Percentiles rank a stretch among this genome's conserved stretches.
These are phyloP conservation scores for Takifugu flavidus DNA, from an alignment of 2,113 vertebrate species.

Conservation along the genomic window DNA sequence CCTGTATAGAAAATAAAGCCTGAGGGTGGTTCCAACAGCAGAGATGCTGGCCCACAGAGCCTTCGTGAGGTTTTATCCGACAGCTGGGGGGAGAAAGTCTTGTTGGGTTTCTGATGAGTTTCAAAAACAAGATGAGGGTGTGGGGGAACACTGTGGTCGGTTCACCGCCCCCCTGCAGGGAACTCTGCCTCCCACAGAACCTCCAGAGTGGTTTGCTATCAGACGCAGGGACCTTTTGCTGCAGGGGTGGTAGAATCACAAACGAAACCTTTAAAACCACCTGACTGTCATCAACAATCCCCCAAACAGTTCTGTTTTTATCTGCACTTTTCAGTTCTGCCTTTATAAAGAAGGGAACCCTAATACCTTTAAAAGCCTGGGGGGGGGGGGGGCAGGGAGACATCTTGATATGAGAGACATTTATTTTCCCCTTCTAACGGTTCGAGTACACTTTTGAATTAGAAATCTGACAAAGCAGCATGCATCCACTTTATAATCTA, in stretches of 20 bases:
- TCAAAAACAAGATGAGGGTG: slow-evolving; percentile 52
- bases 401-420: too few relatives aligned
- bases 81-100: neutral
- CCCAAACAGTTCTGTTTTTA: neutral
- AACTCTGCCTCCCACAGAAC: neutral
- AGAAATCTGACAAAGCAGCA: neutral
- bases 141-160: neutral
- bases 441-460: neutral
- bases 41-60: neutral
- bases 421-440: too few relatives aligned
- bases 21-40: too few relatives aligned
- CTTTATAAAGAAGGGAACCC: slow-evolving; percentile 26
- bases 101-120: slow-evolving; percentile 15
- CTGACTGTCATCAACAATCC: too few relatives aligned
- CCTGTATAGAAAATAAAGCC: too few relatives aligned
- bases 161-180: too few relatives aligned
- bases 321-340: slow-evolving; percentile 37
- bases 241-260: too few relatives aligned
- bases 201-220: slow-evolving; percentile 7
- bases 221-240: neutral
- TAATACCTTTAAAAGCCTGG: too few relatives aligned
- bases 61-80: neutral
- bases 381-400: too few relatives aligned
- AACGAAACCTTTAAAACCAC: too few relatives aligned
- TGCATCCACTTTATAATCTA: neutral